These are phyloP conservation scores for Oppia nitens DNA, from an alignment of 1,140 invertebrate genomes.

Conservation along the genomic window DNA sequence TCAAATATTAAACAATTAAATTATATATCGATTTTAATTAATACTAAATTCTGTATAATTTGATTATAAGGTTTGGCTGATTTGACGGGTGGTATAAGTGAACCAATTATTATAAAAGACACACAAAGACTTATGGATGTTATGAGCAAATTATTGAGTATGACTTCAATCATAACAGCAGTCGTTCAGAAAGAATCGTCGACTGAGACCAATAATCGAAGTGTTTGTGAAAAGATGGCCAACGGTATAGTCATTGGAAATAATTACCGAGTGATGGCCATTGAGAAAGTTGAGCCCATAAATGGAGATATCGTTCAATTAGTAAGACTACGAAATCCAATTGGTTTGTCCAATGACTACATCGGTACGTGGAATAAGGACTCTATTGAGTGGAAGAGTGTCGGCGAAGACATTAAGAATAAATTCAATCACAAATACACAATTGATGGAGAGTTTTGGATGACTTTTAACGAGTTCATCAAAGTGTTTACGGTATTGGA, in stretches of 20 bases:
- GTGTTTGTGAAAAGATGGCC: conserved; percentile 42
- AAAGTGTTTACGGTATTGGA: conserved; percentile 66
- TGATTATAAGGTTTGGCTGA: conserved; percentile 60
- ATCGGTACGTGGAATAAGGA: conserved; percentile 25
- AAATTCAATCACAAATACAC: conserved; percentile 44
- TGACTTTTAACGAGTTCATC: conserved; percentile 64
- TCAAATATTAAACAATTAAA: not conserved
- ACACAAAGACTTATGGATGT: conserved; percentile 44
- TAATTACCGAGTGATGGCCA: conserved; percentile 58
- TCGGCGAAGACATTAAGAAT: conserved; percentile 50
- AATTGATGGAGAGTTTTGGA: conserved; percentile 66
- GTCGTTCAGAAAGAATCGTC: conserved; percentile 32
- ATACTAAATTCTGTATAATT: too few species aligned
- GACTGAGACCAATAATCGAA: conserved; percentile 8
- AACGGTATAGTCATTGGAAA: conserved; percentile 61
- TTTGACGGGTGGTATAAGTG: conserved; percentile 71
- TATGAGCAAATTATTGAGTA: conserved; percentile 52
- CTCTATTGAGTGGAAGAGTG: conserved; percentile 53
- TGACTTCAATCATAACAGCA: conserved; percentile 69
- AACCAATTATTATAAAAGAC: conserved; percentile 48
- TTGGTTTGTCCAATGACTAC: conserved; percentile 16
- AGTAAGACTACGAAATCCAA: conserved; percentile 19
- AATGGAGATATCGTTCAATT: conserved; percentile 13
- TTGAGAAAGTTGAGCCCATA: conserved; percentile 46
- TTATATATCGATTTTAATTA: not conserved